phyloP scores from a whole-genome alignment of 2,888 invertebrate species.

The Trachelus iudaicus region DNA sequence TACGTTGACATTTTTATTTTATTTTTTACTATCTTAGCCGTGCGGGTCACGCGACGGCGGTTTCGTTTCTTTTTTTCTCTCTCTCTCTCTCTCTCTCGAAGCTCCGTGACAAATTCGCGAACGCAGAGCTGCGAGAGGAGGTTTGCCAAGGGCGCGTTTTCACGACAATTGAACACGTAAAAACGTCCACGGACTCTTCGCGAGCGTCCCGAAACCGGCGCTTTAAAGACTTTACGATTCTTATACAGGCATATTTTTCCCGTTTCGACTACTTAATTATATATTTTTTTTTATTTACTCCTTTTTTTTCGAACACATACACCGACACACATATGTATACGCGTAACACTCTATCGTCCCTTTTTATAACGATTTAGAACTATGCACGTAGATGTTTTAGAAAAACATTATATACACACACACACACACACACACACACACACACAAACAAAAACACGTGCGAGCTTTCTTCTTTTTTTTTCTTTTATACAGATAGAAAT shows the following conservation, averaged over 20 bases:
- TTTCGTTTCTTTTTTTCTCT: background rate
- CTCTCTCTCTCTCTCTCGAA: background rate
- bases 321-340: background rate
- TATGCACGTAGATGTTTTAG: slow-evolving; percentile 44
- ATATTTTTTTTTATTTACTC: slow-evolving; percentile 30
- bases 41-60: background rate
- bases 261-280: background rate
- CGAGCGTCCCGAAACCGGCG: background rate
- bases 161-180: background rate
- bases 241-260: slow-evolving; percentile 19
- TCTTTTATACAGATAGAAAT: slow-evolving; percentile 33
- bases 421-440: slow-evolving; percentile 10
- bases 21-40: background rate
- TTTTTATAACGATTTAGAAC: slow-evolving; percentile 35
- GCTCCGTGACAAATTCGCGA: background rate
- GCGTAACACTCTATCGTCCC: background rate
- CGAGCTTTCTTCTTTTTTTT: slow-evolving; percentile 42
- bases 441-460: slow-evolving; percentile 17
- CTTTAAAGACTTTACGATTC: slow-evolving; percentile 35
- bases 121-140: too few species aligned
- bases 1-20: background rate
- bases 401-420: slow-evolving; percentile 29
- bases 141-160: background rate
- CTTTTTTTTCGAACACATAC: slow-evolving; percentile 18
- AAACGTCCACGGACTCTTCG: background rate